Conservation (phyloP, 2,113 vertebrate species). For the Ursus arctos region DNA sequence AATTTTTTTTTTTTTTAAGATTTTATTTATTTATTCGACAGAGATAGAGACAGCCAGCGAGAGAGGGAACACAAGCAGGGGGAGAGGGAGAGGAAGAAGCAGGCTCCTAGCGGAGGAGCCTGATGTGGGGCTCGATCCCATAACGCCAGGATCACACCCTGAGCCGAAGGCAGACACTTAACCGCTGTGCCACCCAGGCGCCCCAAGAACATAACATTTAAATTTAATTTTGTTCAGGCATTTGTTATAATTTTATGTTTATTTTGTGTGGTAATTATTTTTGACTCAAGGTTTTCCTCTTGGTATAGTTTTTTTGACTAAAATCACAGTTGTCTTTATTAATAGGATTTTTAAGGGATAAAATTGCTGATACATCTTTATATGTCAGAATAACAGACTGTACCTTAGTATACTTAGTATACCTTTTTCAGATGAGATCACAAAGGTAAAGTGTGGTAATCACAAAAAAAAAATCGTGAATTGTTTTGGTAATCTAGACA, state of each 20-base stretch:
- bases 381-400: neutral
- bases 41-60: too few species aligned
- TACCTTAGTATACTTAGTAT: neutral
- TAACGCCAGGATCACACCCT: too few species aligned
- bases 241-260: neutral
- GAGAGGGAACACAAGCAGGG: too few species aligned
- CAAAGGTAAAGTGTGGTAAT: neutral
- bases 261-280: neutral
- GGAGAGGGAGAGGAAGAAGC: too few species aligned
- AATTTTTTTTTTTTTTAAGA: too few species aligned
- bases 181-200: too few species aligned
- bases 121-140: too few species aligned
- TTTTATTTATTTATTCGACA: too few species aligned
- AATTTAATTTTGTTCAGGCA: neutral
- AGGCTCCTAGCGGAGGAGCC: too few species aligned
- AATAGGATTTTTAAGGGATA: neutral
- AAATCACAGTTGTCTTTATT: neutral
- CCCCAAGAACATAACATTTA: neutral
- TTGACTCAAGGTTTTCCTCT: neutral
- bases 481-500: constrained; percentile 5
- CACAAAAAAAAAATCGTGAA: neutral
- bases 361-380: neutral
- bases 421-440: neutral
- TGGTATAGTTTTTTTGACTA: neutral
- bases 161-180: too few species aligned